Base-by-base conservation (phyloP, 2,113 vertebrate genomes). In the Neogobius melanostomus region DNA sequence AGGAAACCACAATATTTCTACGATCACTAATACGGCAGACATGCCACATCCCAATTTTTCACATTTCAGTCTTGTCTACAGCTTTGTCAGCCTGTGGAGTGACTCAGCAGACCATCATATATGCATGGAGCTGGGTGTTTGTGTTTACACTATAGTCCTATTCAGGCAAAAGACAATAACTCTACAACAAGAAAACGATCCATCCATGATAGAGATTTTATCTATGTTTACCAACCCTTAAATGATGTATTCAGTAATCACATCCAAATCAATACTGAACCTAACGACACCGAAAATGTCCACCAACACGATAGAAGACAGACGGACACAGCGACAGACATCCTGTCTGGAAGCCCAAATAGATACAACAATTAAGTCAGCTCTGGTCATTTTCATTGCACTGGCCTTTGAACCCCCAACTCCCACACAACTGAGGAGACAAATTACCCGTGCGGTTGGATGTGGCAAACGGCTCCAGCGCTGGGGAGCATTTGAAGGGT, bases 371-470 rank as follows among this genome's bases (percentile, higher is more conserved):
- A 89, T 90, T 90, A 89, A 84, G 82, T 76, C 81, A 76, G 81
- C 86, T 85, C 84, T 89, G 90, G 85, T 89, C 83, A 88, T 89
- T 91, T 89, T 91, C 90, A 91, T 89, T 85, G 71, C 60, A 4
- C 74, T 80, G 85, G 84, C 87, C 85, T 87, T 72, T 15, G 84
- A 59, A 59, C 64, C 82, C 87, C 21, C n/a, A 49, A 76, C 86
- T 85, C 90, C 89, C 71, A 91, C 90, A 78, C 89, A 85, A 72
- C 70, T 81, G 69, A 68, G 76, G 72, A 89, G 85, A 88, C 87
- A 90, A 87, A 90, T 90, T 86, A 80, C 83, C 76, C n/a, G 68
- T 71, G 81, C 80, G 67, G 74, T 81, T 76, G 82, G 78, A 66
- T 89, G 84, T 83, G 87, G 72, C 82, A 81, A 77, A 75, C 67